These are phyloP conservation scores for Athrips mouffetella DNA, from an alignment of 2,888 invertebrate genomes.

Conservation along the genomic window DNA sequence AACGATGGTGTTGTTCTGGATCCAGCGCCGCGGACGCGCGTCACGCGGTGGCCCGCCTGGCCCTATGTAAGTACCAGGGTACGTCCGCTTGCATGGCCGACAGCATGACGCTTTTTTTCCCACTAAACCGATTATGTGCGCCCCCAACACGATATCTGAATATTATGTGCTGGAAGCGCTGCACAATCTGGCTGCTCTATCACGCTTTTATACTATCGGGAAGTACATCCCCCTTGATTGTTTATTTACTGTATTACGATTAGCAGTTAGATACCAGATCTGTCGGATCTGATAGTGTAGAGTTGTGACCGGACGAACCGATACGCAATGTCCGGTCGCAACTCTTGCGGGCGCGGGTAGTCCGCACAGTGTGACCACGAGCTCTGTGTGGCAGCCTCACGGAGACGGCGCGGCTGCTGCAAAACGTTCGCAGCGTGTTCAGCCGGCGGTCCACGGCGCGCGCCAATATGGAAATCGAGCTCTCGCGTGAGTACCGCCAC, in stretches of 20 bases:
- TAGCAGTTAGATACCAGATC: no score
- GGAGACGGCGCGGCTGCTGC: constrained; percentile 97
- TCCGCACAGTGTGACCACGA: constrained; percentile 50
- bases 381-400: constrained; percentile 87
- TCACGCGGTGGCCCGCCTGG: constrained; percentile 93
- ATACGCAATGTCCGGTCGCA: constrained; percentile 7
- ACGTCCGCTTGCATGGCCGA: constrained; percentile 12
- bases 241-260: no score
- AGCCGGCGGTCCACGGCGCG: constrained; percentile 86
- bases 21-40: constrained; percentile 81
- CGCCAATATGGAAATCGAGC: constrained; percentile 91
- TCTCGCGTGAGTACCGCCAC: constrained; percentile 90
- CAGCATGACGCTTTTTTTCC: constrained; percentile 32
- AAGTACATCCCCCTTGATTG: no score
- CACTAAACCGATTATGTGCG: background rate
- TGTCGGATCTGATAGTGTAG: no score
- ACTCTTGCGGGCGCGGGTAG: constrained; percentile 36
- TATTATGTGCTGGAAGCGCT: background rate
- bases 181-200: constrained; percentile 4
- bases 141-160: background rate
- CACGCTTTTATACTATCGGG: constrained; percentile 23
- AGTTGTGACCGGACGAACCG: constrained; percentile 4
- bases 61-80: constrained; percentile 89
- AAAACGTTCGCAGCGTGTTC: constrained; percentile 96
- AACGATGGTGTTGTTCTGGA: constrained; percentile 22